These are phyloP conservation scores for Tragelaphus strepsiceros DNA, from an alignment of 2,113 vertebrate genomes.

Conservation along the genomic window DNA sequence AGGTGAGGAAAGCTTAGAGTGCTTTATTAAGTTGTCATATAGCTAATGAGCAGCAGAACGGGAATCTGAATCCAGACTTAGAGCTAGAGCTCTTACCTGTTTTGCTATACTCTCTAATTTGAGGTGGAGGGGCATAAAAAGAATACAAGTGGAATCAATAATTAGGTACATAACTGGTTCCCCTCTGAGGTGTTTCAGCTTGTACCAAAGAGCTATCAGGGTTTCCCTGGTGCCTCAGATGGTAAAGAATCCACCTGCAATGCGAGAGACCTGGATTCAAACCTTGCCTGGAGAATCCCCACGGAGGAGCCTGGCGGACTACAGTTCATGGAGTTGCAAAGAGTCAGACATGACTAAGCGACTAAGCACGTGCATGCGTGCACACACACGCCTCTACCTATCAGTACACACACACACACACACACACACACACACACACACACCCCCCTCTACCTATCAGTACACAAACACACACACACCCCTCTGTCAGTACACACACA, in stretches of 20 bases:
- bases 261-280: background rate
- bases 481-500: no score
- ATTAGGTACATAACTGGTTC: background rate
- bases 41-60: background rate
- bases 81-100: background rate
- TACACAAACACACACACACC: no score
- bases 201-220: background rate
- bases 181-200: background rate
- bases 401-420: no score
- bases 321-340: background rate
- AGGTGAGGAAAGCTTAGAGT: background rate
- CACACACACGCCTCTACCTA: no score
- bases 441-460: no score
- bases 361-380: accelerated
- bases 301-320: background rate
- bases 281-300: background rate
- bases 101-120: background rate
- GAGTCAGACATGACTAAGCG: background rate
- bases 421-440: no score
- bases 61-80: background rate
- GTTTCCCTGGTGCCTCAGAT: background rate
- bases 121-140: background rate
- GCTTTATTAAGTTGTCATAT: background rate
- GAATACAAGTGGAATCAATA: background rate
- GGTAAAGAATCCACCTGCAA: background rate